Evolutionary conservation across 1,140 invertebrate genomes (phyloP), one percentile per base, ranked within the genome.

Genomic region (Episyrphus balteatus): DNA sequence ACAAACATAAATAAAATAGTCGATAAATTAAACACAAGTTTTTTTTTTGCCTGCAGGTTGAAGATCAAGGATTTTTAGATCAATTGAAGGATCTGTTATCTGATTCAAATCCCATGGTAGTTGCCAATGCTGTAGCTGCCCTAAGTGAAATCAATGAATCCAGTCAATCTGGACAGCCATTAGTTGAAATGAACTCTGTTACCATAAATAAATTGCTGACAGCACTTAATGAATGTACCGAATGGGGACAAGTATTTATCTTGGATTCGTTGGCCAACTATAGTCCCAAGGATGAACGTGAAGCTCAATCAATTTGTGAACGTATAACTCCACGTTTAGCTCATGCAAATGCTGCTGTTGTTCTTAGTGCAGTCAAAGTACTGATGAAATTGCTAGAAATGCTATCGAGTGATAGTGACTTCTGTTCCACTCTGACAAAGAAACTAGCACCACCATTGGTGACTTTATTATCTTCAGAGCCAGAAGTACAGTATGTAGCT

Each of bases 91-190:
- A 99, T 72, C 73, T 99, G 32, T 71, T 99, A 9, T 97, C 92
- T 18, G 97, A 99, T 72, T 98, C 95, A 0, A 99, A 99, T 76
- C 97, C 97, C n/a, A 99, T 99, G 97, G 96, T 98, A 19, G 95
- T 99, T 14, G 96, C 97, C 13, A 99, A 99, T 75, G 96, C 97
- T 5, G 97, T 99, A 0, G 97, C 96, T 30, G 94, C 97, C 5
- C 77, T 99, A 3, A 95, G 93, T 2, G 97, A 99, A 73, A 99
- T 99, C 55, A 95, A 98, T 66, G 96, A 99, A 70, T 86, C 92
- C 1, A 95, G 90, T 57, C 84, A 88, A 7, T 92, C 83, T 53
- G 93, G 93, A 10, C 84, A 86, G 51, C 88, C 92, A 13, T 72
- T 98, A 26, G 89, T 99, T 50, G 78, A 98, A 72, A 90, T 99